Conservation (phyloP, 2,888 invertebrate species). For the Anaspis maculata region DNA sequence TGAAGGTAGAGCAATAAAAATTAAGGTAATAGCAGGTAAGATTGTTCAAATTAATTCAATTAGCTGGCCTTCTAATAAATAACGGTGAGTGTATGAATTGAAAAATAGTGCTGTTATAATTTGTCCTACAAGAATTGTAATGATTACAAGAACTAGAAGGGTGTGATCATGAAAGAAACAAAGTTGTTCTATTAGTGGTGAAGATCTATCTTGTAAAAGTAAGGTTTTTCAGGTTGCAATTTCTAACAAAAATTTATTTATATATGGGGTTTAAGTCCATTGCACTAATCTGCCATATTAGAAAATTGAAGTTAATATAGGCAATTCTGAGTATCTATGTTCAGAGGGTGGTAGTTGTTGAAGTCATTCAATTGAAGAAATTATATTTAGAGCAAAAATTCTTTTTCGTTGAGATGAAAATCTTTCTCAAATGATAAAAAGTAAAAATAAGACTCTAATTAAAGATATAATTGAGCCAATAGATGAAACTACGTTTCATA, state of each 20-base stretch:
- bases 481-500: conserved; percentile 60
- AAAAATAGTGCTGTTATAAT: conserved; percentile 49
- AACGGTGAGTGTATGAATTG: conserved; percentile 51
- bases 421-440: conserved; percentile 56
- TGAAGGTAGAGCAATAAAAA: conserved; percentile 56
- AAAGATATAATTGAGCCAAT: conserved; percentile 58
- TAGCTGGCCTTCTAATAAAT: conserved; percentile 50
- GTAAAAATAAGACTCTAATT: conserved; percentile 49
- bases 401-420: conserved; percentile 44
- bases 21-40: conserved; percentile 51
- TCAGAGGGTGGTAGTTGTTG: conserved; percentile 50
- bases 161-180: conserved; percentile 56
- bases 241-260: conserved; percentile 56
- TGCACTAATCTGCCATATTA: conserved; percentile 55
- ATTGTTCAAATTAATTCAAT: conserved; percentile 61
- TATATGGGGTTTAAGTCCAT: conserved; percentile 60
- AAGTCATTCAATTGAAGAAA: conserved; percentile 54
- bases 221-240: conserved; percentile 52
- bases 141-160: conserved; percentile 53
- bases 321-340: conserved; percentile 53
- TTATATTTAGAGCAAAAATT: conserved; percentile 45
- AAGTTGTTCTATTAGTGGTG: conserved; percentile 59
- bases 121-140: conserved; percentile 52
- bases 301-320: conserved; percentile 48
- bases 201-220: conserved; percentile 52